Evolutionary conservation across 2,113 vertebrate genomes (phyloP), one percentile per base, ranked within the genome.

Genomic region (Protobothrops mucrosquamatus): DNA sequence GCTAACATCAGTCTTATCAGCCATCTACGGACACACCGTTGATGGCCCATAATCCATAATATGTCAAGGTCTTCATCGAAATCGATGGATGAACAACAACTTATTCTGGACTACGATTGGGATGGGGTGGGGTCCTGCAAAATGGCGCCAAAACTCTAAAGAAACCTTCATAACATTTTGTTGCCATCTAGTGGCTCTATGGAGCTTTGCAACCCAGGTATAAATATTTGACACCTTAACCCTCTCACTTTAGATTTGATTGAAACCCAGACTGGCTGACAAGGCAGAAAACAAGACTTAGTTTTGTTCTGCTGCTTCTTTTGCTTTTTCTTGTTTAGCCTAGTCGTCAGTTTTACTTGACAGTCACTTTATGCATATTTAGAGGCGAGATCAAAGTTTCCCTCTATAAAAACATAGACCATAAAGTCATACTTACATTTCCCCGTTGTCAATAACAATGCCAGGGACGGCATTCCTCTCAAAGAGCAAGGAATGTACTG

Each of bases 401-500:
- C 74, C 34, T 43, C 74, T 43, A 43, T 81, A 87, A 87, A 87
- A 87, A 20, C 6, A 11, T 39, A 14, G 88, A 26, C 3, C 43
- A 55, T 57, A 59, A 23, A 59, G 34, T 51, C 52, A 51, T 87
- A 9, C 2, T 89, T 57, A 54, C 18, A 26, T 74, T 14, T 85
- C 34, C 23, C 48, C 20, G 1, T 22, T 29, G 43, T 26, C 18
- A 9, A 22, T 54, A 43, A 24, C 10, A 20, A 56, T 34, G 24
- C 51, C n/a, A 81, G 74, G 7, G 34, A 4, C 3, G 3, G 11
- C 23, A 2, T 4, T 2, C 3, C 46, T 90, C 4, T 20, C 29
- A 29, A n/a, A 39, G 8, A 46, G 90, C 89, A 92, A 94, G 51
- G 59, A 92, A 69, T 6, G 52, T 57, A 29, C 95, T 89, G 88